Base-by-base conservation (phyloP, 30 jellyfish, hydroid and myxozoan species). In the Hydractinia symbiolongicarpus region DNA sequence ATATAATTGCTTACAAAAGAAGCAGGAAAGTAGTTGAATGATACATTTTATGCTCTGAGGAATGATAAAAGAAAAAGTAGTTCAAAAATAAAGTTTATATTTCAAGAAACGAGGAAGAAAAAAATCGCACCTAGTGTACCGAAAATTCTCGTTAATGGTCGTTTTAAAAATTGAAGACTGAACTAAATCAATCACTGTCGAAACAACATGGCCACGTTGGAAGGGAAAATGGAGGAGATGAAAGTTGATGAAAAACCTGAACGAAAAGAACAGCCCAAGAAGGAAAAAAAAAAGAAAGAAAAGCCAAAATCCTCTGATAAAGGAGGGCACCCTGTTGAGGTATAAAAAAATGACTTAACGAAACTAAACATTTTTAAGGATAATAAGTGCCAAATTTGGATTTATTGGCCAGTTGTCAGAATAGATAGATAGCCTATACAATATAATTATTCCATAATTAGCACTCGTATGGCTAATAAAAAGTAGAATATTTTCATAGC, bases 151-250 rank as follows among this genome's bases (percentile, higher is more conserved):
- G 44, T 30, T 30, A 30, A 30, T 30, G 2, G 44, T 30, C 44
- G 44, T 30, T 30, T 30, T 30, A 30, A 30, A 30, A 30, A 30
- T 30, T 30, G 44, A 30, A 30, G 44, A n/a, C 44, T 2, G 44
- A 30, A 30, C 44, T 0, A 30, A 30, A 30, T 30, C 44, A 44
- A 44, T 64, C 74, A 51, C 69, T 11, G 19, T 6, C 74, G 19
- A 74, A 9, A 19, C 71, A 74, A 74, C 73, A 77, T 77, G 85
- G 85, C 85, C 79, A 77, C 85, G 85, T 77, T 77, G 79, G 78
- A 77, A 61, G 77, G 60, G 73, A 77, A 77, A 55, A 77, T 77
- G 85, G 85, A 77, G 60, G 85, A 61, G 61, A 17, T 77, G 55
- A 16, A 57, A 8, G 55, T 77, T 9, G 76, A 55, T 4, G 55